Evolutionary conservation across 2,888 invertebrate species (phyloP).

Genomic region (Creontiades dilutus): DNA sequence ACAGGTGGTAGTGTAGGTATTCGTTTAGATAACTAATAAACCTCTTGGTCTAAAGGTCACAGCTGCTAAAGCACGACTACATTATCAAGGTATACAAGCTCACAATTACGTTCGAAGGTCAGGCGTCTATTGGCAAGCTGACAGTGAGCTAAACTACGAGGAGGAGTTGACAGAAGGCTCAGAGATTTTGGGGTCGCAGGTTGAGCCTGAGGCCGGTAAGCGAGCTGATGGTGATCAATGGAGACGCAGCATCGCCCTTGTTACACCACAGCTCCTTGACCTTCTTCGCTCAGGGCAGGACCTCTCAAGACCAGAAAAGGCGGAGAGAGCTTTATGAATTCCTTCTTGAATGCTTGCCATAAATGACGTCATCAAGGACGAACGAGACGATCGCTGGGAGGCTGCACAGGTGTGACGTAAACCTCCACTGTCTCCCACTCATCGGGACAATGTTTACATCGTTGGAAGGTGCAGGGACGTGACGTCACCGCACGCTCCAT

Average conservation of each 20-base stretch:
- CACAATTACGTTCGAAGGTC: too few species aligned
- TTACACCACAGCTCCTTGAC: constrained; percentile 50
- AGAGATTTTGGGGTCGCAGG: too few species aligned
- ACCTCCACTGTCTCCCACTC: neutral
- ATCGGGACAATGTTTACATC: constrained; percentile 26
- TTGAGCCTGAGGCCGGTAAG: neutral
- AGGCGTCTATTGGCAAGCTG: too few species aligned
- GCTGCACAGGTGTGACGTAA: constrained; percentile 51
- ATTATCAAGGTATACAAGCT: too few species aligned
- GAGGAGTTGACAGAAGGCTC: too few species aligned
- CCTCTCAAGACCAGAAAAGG: constrained; percentile 28
- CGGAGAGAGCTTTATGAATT: neutral
- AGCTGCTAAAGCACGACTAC: too few species aligned
- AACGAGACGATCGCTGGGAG: neutral
- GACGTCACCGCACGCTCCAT: constrained; percentile 7
- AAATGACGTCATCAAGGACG: constrained; percentile 60
- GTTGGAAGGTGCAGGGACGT: neutral
- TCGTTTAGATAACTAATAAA: too few species aligned
- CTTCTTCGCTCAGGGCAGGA: constrained; percentile 11
- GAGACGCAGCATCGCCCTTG: constrained; percentile 52
- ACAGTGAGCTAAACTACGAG: too few species aligned
- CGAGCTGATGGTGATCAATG: constrained; percentile 40
- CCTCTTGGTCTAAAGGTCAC: too few species aligned
- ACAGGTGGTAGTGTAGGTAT: too few species aligned
- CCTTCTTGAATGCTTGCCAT: constrained; percentile 3